phyloP scores from a whole-genome alignment of 2,113 vertebrate genomes.

The Andinoacara biseriatus region DNA sequence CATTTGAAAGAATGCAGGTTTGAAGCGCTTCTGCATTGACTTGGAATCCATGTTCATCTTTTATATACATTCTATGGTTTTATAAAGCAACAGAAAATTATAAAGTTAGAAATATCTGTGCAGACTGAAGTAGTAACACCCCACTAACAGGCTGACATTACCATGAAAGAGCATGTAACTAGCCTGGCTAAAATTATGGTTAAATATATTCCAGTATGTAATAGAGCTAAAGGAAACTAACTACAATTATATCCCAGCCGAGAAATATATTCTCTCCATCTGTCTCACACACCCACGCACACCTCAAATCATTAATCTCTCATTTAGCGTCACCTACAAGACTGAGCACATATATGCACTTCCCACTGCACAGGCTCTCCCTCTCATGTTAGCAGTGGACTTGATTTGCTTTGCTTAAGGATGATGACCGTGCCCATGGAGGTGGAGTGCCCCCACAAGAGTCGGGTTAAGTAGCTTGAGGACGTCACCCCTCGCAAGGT shows the following conservation, averaged over 20 bases:
- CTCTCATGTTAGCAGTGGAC: constrained; percentile 40
- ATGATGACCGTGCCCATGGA: constrained; percentile 55
- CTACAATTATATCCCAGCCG: not conserved
- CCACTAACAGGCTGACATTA: not conserved
- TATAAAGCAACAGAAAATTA: not conserved
- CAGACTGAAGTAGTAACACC: not conserved
- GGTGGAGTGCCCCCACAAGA: constrained; percentile 54
- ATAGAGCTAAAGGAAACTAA: not conserved
- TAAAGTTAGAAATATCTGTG: no score
- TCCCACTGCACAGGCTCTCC: constrained; percentile 51
- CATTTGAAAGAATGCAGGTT: not conserved
- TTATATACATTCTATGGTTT: constrained; percentile 6
- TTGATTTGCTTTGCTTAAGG: constrained; percentile 65
- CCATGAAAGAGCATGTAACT: not conserved
- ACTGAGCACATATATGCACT: constrained; percentile 43
- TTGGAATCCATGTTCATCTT: not conserved
- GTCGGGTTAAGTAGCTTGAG: constrained; percentile 60
- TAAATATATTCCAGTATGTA: not conserved
- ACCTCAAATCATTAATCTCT: constrained; percentile 29
- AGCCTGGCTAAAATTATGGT: not conserved
- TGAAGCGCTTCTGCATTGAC: not conserved
- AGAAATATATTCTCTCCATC: not conserved
- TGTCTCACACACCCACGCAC: constrained; percentile 30
- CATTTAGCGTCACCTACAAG: constrained; percentile 44
- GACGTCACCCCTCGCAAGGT: constrained; percentile 59